Base-by-base conservation (phyloP, 2,113 vertebrate genomes). In the Brachyhypopomus occidentalis region DNA sequence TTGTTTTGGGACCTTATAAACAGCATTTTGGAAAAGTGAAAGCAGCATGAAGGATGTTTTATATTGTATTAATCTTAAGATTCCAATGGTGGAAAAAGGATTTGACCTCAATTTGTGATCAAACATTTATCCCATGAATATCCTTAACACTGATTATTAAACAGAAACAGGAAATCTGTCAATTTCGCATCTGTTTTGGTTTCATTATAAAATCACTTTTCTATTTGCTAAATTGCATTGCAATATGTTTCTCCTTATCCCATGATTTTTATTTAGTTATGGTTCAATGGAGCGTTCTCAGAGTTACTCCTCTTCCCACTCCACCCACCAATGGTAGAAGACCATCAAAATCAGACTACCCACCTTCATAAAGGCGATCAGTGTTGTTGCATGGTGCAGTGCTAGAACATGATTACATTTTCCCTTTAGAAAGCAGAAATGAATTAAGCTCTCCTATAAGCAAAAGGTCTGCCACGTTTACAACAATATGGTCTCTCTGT, bases 351-450 rank as follows among this genome's bases (percentile, higher is more conserved):
- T 22, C 22, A 14, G 2, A 70, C 9, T 11, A 45, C 41, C 41
- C 41, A 45, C 41, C 41, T 45, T 4, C 41, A 83, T 45, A 19
- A 12, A 76, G 73, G 48, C 82, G 58, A 76, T 84, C 64, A 34
- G 30, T 70, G 63, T 75, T 83, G 52, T 78, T 84, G 86, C 78
- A 77, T 82, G 73, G 77, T 84, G 77, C 73, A 63, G 72, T 72
- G 58, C 34, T 36, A 72, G 67, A 38, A 59, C 83, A 67, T 56
- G 76, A 78, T 62, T 60, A 45, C 19, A 80, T 62, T 81, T 72
- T 83, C 74, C 78, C 72, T 16, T 60, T 62, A 85, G 75, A 41
- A 66, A 59, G 22, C 25, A 23, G 55, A 84, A 62, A 27, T 86
- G 70, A 75, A 74, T 22, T 25, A n/a, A 67, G 17, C 48, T 30